Evolutionary conservation across 2,797 vertebrate genomes (phyloP), one percentile per base, ranked within the genome.

Genomic region (Cynopterus sphinx): DNA sequence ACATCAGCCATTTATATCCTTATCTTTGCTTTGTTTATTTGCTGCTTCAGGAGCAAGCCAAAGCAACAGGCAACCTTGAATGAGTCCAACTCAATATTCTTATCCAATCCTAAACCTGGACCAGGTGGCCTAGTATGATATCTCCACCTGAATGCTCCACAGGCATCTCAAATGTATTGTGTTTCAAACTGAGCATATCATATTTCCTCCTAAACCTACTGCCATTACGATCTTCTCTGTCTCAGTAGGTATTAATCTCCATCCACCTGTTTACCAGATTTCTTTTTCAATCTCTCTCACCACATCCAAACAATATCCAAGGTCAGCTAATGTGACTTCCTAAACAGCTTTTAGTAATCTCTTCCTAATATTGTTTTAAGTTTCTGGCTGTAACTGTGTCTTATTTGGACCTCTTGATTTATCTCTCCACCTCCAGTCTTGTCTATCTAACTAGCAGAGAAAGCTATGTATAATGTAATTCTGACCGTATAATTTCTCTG

Each of bases 211-310:
- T 51, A 57, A 95, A 84, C 65, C 63, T 75, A 46, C 51, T 3
- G 53, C 81, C 71, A 51, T 36, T 43, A 71, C 55, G 67, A n/a
- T 51, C 51, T 12, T 91, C 70, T 71, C 77, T 53, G 46, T 93
- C 95, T 89, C 97, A 68, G 96, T 59, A 51, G 94, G 93, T 81
- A 36, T 81, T 96, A 89, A 96, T 94, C 86, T 87, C 70, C 70
- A 75, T 94, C 93, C 74, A 94, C 91, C 93, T 65, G 55, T 93
- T 96, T 87, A 70, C 21, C 73, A 77, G n/a, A 89, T 96, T 96
- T 90, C 79, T 74, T 36, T 73, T 85, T 82, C 68, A 26, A 9
- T 39, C n/a, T 75, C 51, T 78, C 39, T 84, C 10, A 8, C 21
- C 53, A 77, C 55, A 43, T 83, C 28, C 46, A 63, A 65, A 24